Percentiles rank a stretch among this genome's conserved stretches.
Evolutionary conservation across 2,113 vertebrate species (phyloP).

Genomic region (Lutjanus erythropterus): DNA sequence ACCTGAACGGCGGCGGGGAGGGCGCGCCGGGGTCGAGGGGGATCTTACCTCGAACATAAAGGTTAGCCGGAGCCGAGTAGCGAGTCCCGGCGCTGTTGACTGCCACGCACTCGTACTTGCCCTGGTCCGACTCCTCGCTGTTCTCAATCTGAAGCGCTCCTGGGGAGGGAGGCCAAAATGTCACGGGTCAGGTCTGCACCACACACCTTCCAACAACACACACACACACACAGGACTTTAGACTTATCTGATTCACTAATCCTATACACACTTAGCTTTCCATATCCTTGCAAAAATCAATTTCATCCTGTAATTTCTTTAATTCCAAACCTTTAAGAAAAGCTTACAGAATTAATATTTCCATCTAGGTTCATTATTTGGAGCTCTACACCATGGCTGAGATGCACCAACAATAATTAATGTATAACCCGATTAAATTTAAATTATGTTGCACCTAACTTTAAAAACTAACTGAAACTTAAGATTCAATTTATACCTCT

Average conservation of each 20-base stretch:
- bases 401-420: no score
- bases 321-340: background rate
- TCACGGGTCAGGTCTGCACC: conserved; percentile 31
- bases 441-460: no score
- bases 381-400: background rate
- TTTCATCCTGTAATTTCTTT: background rate
- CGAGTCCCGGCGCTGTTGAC: conserved; percentile 96
- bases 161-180: conserved; percentile 79
- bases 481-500: no score
- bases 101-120: conserved; percentile 98
- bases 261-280: background rate
- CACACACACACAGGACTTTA: background rate
- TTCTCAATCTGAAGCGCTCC: conserved; percentile 98
- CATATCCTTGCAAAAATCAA: no score
- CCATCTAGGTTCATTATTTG: background rate
- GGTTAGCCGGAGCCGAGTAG: conserved; percentile 96
- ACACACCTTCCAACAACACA: background rate
- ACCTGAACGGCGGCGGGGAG: conserved; percentile 38
- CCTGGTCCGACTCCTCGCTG: conserved; percentile 98
- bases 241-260: background rate
- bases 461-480: no score
- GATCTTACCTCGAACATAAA: conserved; percentile 97
- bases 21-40: conserved; percentile 2
- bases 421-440: no score
- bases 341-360: background rate